These are phyloP conservation scores for Caiman crocodilus DNA, from an alignment of 2,797 vertebrate genomes.

Conservation along the genomic window DNA sequence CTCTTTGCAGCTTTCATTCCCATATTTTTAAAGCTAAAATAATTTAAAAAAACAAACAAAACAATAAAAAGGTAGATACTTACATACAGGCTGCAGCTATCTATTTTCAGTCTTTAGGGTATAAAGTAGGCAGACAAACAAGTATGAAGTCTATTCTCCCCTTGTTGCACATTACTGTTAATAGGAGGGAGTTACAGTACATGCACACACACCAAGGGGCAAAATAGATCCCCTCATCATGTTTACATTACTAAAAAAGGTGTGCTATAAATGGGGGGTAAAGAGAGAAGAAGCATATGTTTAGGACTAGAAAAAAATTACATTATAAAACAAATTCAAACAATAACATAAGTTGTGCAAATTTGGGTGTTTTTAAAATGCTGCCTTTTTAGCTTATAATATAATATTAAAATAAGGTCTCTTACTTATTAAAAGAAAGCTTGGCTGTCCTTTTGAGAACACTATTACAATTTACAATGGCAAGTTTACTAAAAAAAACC, in stretches of 20 bases:
- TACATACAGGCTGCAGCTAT: constrained; percentile 66
- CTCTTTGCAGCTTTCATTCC: constrained; percentile 82
- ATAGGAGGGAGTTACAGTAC: constrained; percentile 47
- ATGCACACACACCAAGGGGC: constrained; percentile 43
- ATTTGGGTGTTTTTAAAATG: constrained; percentile 82
- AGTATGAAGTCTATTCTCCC: constrained; percentile 53
- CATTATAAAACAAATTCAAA: constrained; percentile 69
- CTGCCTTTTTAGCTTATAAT: constrained; percentile 81
- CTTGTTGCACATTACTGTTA: constrained; percentile 57
- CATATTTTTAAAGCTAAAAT: constrained; percentile 87
- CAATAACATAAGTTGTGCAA: constrained; percentile 84
- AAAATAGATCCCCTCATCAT: constrained; percentile 60
- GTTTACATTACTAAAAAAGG: constrained; percentile 47
- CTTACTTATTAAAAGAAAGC: constrained; percentile 88
- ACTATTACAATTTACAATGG: constrained; percentile 89
- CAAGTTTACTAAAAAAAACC: constrained; percentile 83
- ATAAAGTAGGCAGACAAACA: constrained; percentile 65
- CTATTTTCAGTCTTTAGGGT: constrained; percentile 57
- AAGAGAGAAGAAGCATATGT: constrained; percentile 36
- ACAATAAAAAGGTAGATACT: constrained; percentile 65
- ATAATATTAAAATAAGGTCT: constrained; percentile 85
- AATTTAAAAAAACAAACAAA: constrained; percentile 83
- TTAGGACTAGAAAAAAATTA: constrained; percentile 50
- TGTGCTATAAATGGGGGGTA: constrained; percentile 15
- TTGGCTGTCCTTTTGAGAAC: constrained; percentile 88